Conservation (phyloP, 2,888 invertebrate genomes). For the Andrena bicolor region DNA sequence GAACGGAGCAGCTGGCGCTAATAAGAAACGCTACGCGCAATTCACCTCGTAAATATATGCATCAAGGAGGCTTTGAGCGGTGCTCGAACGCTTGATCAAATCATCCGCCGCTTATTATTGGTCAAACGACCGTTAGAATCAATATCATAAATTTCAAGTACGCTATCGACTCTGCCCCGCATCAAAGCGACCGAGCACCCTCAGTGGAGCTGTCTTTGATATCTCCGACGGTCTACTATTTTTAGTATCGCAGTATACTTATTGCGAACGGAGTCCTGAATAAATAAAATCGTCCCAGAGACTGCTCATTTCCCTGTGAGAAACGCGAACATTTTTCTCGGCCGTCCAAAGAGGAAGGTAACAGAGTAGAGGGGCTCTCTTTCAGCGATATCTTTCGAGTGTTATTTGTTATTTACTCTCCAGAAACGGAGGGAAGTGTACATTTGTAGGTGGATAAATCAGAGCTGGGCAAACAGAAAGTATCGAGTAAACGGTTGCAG, state of each 20-base stretch:
- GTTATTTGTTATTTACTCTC: neutral
- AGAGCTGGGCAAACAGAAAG: neutral
- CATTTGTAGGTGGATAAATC: neutral
- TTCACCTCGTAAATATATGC: conserved; percentile 39
- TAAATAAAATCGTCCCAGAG: neutral
- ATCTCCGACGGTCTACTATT: neutral
- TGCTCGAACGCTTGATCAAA: conserved; percentile 5
- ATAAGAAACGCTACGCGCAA: conserved; percentile 38
- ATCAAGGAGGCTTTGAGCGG: conserved; percentile 30
- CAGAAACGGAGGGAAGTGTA: neutral
- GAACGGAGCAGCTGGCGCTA: neutral
- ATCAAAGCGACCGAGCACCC: conserved; percentile 22
- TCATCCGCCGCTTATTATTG: conserved; percentile 41
- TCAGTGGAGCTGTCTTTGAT: neutral
- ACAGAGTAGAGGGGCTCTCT: too few relatives aligned
- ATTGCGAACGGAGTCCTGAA: neutral
- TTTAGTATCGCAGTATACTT: neutral
- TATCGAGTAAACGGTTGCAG: conserved; percentile 4
- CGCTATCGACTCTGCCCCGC: neutral
- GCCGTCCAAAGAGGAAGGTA: too few relatives aligned
- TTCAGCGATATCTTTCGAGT: neutral
- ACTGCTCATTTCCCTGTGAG: too few relatives aligned
- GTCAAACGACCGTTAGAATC: conserved; percentile 32
- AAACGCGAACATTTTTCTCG: too few relatives aligned
- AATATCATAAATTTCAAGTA: conserved; percentile 38